Percentiles rank a stretch among this genome's conserved stretches.
Evolutionary conservation across 2,113 vertebrate species (phyloP).

Genomic region (Paradisaea rubra): DNA sequence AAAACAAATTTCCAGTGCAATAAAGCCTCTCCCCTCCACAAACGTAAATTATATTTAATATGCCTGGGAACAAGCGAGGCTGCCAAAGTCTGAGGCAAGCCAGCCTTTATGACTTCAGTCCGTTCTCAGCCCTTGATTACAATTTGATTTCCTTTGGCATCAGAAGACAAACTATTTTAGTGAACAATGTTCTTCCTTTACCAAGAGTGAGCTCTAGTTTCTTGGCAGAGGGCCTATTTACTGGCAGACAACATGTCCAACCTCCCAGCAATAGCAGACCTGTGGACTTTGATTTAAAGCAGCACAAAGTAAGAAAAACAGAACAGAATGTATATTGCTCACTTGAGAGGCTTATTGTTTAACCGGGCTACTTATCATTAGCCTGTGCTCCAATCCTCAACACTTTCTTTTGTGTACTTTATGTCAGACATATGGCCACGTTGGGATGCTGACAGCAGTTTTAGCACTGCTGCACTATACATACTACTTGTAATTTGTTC

Average conservation of each 20-base stretch:
- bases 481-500: conserved; percentile 13
- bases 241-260: conserved; percentile 60
- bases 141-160: conserved; percentile 89
- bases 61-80: conserved; percentile 72
- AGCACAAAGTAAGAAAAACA: conserved; percentile 39
- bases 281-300: conserved; percentile 41
- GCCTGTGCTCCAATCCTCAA: conserved; percentile 26
- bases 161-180: conserved; percentile 87
- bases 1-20: conserved; percentile 69
- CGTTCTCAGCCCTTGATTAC: conserved; percentile 80
- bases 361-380: not conserved
- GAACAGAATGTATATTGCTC: conserved; percentile 46
- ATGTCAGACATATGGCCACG: conserved; percentile 41
- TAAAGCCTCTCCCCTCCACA: conserved; percentile 66
- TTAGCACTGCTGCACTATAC: conserved; percentile 4
- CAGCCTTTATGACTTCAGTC: conserved; percentile 82
- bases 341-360: conserved; percentile 31
- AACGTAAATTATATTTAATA: conserved; percentile 76
- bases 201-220: conserved; percentile 66
- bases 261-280: conserved; percentile 50
- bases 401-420: conserved; percentile 45
- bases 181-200: conserved; percentile 90
- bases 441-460: conserved; percentile 49
- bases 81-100: conserved; percentile 78
- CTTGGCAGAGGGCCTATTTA: conserved; percentile 64